Base-by-base conservation (phyloP, 2,797 vertebrate genomes). In the Typhlichthys subterraneus region DNA sequence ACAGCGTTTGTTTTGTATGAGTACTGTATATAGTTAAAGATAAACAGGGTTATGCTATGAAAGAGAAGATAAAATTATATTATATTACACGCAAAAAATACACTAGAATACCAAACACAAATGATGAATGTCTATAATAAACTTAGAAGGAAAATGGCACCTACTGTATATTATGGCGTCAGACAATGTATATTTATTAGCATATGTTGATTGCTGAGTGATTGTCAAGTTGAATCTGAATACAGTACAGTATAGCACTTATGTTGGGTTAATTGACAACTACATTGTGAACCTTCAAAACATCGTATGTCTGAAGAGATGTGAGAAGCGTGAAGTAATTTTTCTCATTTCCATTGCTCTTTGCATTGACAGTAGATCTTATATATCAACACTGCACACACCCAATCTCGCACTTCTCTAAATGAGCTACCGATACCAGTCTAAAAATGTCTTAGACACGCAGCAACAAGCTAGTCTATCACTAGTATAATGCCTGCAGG, bases 1-100 rank as follows among this genome's bases (percentile, higher is more conserved):
- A 67, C 69, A 69, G 84, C 64, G 77, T 81, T 69, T 61, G 65
- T 61, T 81, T 72, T 56, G 14, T 61, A 12, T 58, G 54, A 7
- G 51, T 38, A 54, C 38, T 38, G 54, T 19, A 53, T 62, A 38
- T 42, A 57, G 55, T 55, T 45, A 19, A 19, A 55, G 33, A 57
- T 53, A 33, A 50, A 69, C 57, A 53, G 31, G 38, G 19, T 52
- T 42, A 14, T 23, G 15, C 14, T 59, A 51, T 53, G 56, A 72
- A 63, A 53, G 19, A 55, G 61, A 52, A 56, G 17, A 31, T 33
- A 47, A 54, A 5, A 3, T n/a, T 38, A 8, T 42, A n/a, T 57
- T 13, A 10, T 52, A 19, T 71, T 9, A 31, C 9, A 53, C 12
- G 2, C 12, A 4, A 31, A 29, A 53, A 23, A 29, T 5, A 53